These are phyloP conservation scores for Sylvilagus bachmani DNA, from an alignment of 2,113 vertebrate genomes.

Conservation along the genomic window DNA sequence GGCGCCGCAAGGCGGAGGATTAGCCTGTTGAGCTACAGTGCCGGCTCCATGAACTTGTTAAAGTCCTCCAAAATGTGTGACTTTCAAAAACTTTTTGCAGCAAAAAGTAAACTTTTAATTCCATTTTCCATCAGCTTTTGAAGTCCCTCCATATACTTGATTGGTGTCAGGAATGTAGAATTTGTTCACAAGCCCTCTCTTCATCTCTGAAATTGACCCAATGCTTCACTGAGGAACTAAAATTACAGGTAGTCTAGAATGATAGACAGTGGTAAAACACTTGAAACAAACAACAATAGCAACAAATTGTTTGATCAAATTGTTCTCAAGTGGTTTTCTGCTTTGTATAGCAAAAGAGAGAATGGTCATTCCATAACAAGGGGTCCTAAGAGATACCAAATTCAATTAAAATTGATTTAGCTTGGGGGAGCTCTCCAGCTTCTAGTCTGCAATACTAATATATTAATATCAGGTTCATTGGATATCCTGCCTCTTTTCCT, in stretches of 20 bases:
- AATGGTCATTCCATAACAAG: slow-evolving; percentile 34
- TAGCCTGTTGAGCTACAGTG: too few species aligned
- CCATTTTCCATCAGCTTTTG: too few species aligned
- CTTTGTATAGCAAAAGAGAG: slow-evolving; percentile 5
- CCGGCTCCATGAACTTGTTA: too few species aligned
- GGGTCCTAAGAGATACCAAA: slow-evolving; percentile 40
- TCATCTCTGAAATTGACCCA: slow-evolving; percentile 11
- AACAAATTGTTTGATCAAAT: neutral
- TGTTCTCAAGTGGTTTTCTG: slow-evolving; percentile 10
- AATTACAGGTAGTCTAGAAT: neutral
- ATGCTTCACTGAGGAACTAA: neutral
- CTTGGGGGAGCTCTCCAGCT: slow-evolving; percentile 27
- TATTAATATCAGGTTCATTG: neutral
- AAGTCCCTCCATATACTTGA: neutral
- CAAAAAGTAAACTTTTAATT: too few species aligned
- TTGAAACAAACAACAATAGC: neutral
- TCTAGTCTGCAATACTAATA: slow-evolving; percentile 13
- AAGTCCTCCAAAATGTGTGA: too few species aligned
- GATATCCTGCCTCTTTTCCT: slow-evolving; percentile 17
- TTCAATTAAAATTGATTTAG: slow-evolving; percentile 55
- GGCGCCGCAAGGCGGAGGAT: too few species aligned
- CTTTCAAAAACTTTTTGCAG: too few species aligned
- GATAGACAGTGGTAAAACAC: neutral
- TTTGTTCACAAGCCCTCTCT: neutral
- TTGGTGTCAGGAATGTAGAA: neutral